Conservation (phyloP, 2,113 vertebrate genomes). For the Canis aureus region DNA sequence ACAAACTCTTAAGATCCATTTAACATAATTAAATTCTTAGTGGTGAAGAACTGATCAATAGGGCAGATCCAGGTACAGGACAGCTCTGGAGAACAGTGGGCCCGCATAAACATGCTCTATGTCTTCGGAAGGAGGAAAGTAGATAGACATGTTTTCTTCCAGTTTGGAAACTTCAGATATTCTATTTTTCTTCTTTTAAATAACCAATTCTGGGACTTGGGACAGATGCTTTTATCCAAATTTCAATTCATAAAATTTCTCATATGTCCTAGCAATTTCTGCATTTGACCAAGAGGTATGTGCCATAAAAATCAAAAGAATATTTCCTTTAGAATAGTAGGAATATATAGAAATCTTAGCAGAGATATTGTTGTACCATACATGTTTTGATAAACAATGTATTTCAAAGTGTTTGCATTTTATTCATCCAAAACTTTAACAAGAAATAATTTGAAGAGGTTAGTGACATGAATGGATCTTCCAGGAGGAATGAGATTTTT, state of each 20-base stretch:
- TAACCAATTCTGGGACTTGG: neutral
- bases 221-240: neutral
- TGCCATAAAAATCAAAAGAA: constrained; percentile 21
- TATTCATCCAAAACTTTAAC: neutral
- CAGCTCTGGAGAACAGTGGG: neutral
- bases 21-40: neutral
- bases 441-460: constrained; percentile 24
- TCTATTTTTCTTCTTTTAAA: constrained; percentile 12
- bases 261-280: neutral
- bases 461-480: neutral
- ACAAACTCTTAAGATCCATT: neutral
- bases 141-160: neutral
- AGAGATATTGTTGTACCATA: neutral
- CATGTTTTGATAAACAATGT: neutral
- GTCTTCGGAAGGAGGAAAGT: neutral
- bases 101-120: neutral
- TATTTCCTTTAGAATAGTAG: neutral
- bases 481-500: neutral
- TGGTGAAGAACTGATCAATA: neutral
- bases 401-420: constrained; percentile 49
- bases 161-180: neutral
- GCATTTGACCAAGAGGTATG: neutral
- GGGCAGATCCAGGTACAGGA: neutral
- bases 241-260: neutral
- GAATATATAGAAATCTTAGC: constrained; percentile 3